Percentiles rank a stretch among this genome's conserved stretches.
Evolutionary conservation across 2,888 invertebrate species (phyloP).

Genomic region (Tuberolachnus salignus): DNA sequence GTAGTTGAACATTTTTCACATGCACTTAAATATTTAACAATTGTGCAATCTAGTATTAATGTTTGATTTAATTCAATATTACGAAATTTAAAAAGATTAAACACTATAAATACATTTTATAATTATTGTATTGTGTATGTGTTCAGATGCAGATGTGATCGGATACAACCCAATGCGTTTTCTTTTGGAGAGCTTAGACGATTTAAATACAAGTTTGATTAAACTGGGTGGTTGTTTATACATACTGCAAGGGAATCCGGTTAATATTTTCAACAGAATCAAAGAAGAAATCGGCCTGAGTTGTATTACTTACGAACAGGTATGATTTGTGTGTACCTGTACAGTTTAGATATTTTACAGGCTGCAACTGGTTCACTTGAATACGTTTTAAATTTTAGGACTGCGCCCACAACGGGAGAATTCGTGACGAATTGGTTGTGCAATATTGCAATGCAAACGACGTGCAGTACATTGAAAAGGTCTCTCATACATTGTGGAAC

Average conservation of each 20-base stretch:
- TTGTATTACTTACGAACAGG: conserved; percentile 64
- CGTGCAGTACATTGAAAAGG: conserved; percentile 68
- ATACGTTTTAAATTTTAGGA: conserved; percentile 65
- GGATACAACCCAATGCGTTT: conserved; percentile 75
- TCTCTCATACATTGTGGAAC: conserved; percentile 77
- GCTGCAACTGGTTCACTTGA: no score
- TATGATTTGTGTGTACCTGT: no score
- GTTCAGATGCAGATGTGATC: conserved; percentile 69
- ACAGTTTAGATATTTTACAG: no score
- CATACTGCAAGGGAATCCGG: conserved; percentile 70
- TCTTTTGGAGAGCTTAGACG: conserved; percentile 71
- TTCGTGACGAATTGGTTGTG: conserved; percentile 69
- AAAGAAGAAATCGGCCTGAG: conserved; percentile 68
- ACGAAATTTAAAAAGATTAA: no score
- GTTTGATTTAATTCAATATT: no score
- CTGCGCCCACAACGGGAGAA: conserved; percentile 75
- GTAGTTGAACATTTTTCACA: no score
- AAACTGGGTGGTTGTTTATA: conserved; percentile 68
- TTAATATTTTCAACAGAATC: conserved; percentile 67
- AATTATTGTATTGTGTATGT: no score
- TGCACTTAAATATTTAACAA: no score
- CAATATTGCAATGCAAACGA: conserved; percentile 66
- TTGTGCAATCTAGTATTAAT: no score
- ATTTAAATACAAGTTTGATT: conserved; percentile 69
- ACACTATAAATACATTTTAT: background rate